Base-by-base conservation (phyloP, 2,888 invertebrate genomes). In the Drymonia ruficornis region DNA sequence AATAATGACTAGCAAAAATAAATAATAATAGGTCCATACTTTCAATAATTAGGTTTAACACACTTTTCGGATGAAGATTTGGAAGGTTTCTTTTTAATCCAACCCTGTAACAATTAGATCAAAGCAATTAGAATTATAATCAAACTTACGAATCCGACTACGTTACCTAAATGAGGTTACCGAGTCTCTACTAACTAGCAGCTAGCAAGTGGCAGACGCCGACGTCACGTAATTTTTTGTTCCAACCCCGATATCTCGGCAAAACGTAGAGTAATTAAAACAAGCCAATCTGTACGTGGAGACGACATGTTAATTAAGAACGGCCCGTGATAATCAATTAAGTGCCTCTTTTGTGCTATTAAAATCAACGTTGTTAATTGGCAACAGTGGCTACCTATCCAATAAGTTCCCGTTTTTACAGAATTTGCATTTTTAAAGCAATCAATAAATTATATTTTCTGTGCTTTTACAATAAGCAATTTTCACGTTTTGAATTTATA, bases 231-330 rank as follows among this genome's bases (percentile, higher is more conserved):
- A 19, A 42, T 1, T 55, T 61, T 56, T 57, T 55, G 29, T 54
- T 12, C 49, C 44, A 50, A 52, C 50, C 36, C 44, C 53, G 53
- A 58, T 61, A 70, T 7, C 36, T 13, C 44, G 13, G 54, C 38
- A 46, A 67, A 63, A 55, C 49, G 52, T 48, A 49, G 62, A 49
- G 58, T 70, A 70, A 71, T 76, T 75, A 75, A 78, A 72, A 68
- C 63, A 61, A 65, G 61, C 63, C 66, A 76, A 76, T 75, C 65
- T 62, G 59, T 61, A 63, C 67, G 54, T 80, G 81, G 57, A 67
- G 65, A 65, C 66, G 81, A 80, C 80, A 69, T 72, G 74, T 80
- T 82, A 81, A 82, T 83, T 81, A 81, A 70, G 61, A 62, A 53
- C 50, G 62, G 53, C 57, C 49, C 61, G 63, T 63, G 65, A 69